Conservation (phyloP, 2,797 vertebrate genomes). For the Peromyscus melanophrys region DNA sequence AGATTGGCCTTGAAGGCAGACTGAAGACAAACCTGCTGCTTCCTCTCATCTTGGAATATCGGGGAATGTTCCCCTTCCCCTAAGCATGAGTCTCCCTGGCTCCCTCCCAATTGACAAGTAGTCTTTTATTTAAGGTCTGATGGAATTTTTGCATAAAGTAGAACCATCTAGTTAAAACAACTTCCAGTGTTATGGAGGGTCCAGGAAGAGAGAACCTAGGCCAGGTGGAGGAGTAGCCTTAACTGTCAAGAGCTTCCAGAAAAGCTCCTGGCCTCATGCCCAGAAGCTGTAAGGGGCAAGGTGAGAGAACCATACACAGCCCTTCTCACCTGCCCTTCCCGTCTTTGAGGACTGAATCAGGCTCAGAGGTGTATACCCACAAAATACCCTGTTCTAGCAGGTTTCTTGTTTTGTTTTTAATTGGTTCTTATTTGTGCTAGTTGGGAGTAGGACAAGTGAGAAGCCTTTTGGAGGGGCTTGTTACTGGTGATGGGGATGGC, state of each 20-base stretch:
- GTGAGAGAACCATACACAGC: neutral
- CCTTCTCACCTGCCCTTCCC: neutral
- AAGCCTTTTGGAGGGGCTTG: neutral
- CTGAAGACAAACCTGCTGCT: neutral
- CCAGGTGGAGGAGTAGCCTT: neutral
- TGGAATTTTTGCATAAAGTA: slow-evolving; percentile 32
- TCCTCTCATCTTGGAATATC: neutral
- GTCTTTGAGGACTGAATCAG: neutral
- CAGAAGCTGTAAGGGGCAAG: neutral
- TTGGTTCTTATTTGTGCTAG: neutral
- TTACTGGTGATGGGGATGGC: neutral
- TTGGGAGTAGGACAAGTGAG: neutral
- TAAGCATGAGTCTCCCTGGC: neutral
- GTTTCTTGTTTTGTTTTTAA: neutral
- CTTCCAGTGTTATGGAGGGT: neutral
- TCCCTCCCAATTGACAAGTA: neutral
- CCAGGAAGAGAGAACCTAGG: neutral
- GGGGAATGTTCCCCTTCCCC: neutral
- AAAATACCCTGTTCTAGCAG: neutral
- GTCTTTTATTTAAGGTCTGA: slow-evolving; percentile 14
- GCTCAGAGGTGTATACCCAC: neutral
- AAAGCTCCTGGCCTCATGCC: neutral
- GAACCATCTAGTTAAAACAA: neutral
- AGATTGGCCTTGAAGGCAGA: neutral
- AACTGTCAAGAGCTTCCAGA: neutral